Evolutionary conservation across 2,113 vertebrate species (phyloP).

Genomic region (Hydropotes inermis): DNA sequence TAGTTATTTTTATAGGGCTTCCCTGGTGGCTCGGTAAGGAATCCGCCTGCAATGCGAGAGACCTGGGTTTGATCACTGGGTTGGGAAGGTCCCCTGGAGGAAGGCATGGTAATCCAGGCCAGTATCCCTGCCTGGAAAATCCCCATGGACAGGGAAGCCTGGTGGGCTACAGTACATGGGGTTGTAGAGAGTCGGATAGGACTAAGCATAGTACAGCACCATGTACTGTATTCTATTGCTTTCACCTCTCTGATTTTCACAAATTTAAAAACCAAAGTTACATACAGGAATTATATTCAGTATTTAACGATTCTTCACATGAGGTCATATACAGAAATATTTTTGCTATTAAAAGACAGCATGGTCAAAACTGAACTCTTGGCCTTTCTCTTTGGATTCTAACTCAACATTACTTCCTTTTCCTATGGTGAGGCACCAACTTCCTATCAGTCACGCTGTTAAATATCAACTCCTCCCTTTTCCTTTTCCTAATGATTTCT

Average conservation of each 20-base stretch:
- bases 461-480: conserved; percentile 6
- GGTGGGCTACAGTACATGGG: not conserved
- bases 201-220: not conserved
- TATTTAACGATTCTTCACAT: conserved; percentile 16
- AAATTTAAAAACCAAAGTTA: conserved; percentile 20
- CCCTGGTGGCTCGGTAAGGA: not conserved
- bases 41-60: not conserved
- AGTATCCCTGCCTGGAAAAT: not conserved
- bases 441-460: not conserved
- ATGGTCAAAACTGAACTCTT: conserved; percentile 25
- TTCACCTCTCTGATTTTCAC: conserved; percentile 6
- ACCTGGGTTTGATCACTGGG: not conserved
- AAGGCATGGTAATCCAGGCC: not conserved
- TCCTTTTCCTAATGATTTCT: not conserved
- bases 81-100: not conserved
- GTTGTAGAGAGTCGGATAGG: not conserved
- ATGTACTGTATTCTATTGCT: not conserved
- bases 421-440: not conserved
- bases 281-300: not conserved
- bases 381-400: not conserved
- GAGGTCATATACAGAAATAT: conserved; percentile 27
- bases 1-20: conserved; percentile 6
- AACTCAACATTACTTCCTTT: not conserved
- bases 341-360: conserved; percentile 18
- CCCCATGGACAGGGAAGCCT: not conserved